These are phyloP conservation scores for Metallyticus violacea DNA, from an alignment of 2,888 invertebrate genomes.

Conservation along the genomic window DNA sequence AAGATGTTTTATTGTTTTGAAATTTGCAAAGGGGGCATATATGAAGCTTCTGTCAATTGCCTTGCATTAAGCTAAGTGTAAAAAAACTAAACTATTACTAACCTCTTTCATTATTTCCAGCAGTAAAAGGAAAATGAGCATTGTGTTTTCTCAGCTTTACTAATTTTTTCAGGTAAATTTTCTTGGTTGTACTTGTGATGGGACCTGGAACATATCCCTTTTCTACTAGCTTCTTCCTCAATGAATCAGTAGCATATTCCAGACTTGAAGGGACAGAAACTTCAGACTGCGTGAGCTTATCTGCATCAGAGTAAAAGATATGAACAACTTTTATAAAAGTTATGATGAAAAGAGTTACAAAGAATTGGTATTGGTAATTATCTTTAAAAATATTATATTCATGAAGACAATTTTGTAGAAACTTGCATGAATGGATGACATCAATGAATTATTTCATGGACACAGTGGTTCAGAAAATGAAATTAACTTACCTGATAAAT, in stretches of 20 bases:
- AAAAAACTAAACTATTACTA: no score
- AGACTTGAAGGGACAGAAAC: constrained; percentile 58
- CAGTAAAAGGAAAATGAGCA: background rate
- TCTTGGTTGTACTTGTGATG: constrained; percentile 71
- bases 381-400: background rate
- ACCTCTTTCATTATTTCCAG: background rate
- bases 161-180: constrained; percentile 72
- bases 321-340: background rate
- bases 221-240: constrained; percentile 61
- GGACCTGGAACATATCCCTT: constrained; percentile 77
- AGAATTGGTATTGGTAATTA: no score
- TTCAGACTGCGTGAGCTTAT: background rate
- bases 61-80: no score
- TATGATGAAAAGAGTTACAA: background rate
- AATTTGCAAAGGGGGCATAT: no score
- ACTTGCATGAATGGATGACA: no score
- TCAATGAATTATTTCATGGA: no score
- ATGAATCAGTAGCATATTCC: constrained; percentile 62
- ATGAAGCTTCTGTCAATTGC: no score
- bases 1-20: no score
- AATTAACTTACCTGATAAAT: background rate
- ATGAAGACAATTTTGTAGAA: background rate
- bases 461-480: no score
- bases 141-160: constrained; percentile 50
- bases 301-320: background rate